These are phyloP conservation scores for Digitonthophagus gazella DNA, from an alignment of 2,888 invertebrate species.

Conservation along the genomic window DNA sequence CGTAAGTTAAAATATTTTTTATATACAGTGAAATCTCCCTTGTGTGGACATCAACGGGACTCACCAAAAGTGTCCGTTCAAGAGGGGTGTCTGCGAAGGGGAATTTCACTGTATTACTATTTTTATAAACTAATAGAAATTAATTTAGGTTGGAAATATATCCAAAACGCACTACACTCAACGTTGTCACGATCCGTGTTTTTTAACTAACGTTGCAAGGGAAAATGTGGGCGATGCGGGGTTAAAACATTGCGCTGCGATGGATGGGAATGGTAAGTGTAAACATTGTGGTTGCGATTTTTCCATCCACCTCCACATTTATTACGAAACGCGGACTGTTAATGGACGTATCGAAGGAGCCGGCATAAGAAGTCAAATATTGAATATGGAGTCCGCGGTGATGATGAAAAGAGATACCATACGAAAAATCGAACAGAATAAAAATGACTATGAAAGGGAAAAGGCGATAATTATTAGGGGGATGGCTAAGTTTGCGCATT, in stretches of 20 bases:
- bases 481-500: constrained; percentile 45
- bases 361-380: constrained; percentile 36
- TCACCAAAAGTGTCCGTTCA: too few relatives aligned
- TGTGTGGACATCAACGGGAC: too few relatives aligned
- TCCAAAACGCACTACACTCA: constrained; percentile 43
- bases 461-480: constrained; percentile 37
- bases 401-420: constrained; percentile 35
- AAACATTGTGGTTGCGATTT: constrained; percentile 41
- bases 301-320: constrained; percentile 45
- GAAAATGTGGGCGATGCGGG: constrained; percentile 43
- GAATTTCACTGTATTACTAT: background rate
- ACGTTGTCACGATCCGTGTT: constrained; percentile 45
- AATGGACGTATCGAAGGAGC: constrained; percentile 37
- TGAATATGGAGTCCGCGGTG: constrained; percentile 27
- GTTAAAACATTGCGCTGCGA: constrained; percentile 41
- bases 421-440: constrained; percentile 29
- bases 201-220: constrained; percentile 40
- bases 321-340: constrained; percentile 42
- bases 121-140: background rate
- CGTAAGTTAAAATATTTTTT: constrained; percentile 26
- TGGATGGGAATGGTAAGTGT: constrained; percentile 37
- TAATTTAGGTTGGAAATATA: constrained; percentile 37
- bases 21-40: too few relatives aligned
- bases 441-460: constrained; percentile 36
- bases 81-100: too few relatives aligned